phyloP scores from a whole-genome alignment of 2,797 vertebrate species.

The Lepus oiostolus region DNA sequence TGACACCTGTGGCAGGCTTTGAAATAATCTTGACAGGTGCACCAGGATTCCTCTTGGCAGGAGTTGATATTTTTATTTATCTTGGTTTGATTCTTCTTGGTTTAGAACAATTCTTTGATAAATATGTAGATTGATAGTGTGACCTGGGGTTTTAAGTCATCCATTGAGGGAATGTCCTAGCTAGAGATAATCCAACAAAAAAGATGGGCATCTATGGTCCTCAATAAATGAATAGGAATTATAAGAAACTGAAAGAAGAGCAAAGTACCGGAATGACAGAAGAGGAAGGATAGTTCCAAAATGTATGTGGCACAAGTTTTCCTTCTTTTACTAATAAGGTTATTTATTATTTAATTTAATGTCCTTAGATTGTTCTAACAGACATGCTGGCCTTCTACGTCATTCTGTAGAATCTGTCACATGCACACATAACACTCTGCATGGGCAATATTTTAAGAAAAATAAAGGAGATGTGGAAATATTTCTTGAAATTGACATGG shows the following conservation, averaged over 20 bases:
- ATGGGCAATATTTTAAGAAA: not conserved
- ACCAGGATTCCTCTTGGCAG: not conserved
- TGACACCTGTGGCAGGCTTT: not conserved
- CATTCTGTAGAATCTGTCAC: not conserved
- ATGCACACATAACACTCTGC: not conserved
- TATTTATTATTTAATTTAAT: not conserved
- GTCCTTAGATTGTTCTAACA: not conserved
- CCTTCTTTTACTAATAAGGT: not conserved
- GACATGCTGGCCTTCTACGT: not conserved
- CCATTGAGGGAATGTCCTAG: not conserved
- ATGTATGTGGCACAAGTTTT: not conserved
- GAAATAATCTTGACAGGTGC: constrained; percentile 29
- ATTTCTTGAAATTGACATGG: not conserved
- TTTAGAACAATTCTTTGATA: constrained; percentile 54
- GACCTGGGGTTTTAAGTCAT: not conserved
- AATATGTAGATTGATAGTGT: constrained; percentile 2
- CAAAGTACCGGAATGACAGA: not conserved
- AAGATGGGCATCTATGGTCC: not conserved
- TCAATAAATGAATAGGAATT: not conserved
- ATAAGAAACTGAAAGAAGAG: not conserved
- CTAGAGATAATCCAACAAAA: not conserved
- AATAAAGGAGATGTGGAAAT: not conserved
- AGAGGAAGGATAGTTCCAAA: not conserved
- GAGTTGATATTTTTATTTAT: constrained; percentile 28
- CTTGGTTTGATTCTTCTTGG: not conserved